Evolutionary conservation across 2,888 invertebrate species (phyloP).

Genomic region (Allophyes oxyacanthae): DNA sequence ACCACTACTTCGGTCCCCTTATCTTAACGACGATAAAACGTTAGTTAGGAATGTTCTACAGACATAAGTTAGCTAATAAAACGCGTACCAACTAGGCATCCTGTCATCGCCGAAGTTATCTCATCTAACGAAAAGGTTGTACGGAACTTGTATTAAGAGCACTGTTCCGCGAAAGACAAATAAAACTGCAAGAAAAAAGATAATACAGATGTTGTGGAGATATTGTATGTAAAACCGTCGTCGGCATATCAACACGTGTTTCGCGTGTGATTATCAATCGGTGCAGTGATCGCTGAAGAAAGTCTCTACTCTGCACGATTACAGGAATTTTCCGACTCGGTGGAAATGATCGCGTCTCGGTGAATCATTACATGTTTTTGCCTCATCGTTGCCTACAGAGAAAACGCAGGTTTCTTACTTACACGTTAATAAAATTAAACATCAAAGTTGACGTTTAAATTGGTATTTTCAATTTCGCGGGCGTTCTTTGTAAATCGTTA

Average conservation of each 20-base stretch:
- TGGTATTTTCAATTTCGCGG: slow-evolving; percentile 44
- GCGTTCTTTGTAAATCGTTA: slow-evolving; percentile 34
- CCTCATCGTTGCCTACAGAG: slow-evolving; percentile 68
- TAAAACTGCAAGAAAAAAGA: slow-evolving; percentile 13
- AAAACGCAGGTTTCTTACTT: slow-evolving; percentile 67
- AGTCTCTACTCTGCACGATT: slow-evolving; percentile 78
- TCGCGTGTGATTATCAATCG: slow-evolving; percentile 73
- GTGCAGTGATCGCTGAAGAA: slow-evolving; percentile 79
- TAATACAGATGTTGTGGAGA: slow-evolving; percentile 28
- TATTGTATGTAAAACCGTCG: slow-evolving; percentile 25
- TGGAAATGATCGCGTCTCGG: slow-evolving; percentile 84
- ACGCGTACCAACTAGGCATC: slow-evolving; percentile 59
- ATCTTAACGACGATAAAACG: slow-evolving; percentile 83
- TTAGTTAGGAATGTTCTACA: slow-evolving; percentile 78
- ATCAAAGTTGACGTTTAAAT: slow-evolving; percentile 57
- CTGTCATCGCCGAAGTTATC: slow-evolving; percentile 55
- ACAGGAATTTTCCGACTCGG: slow-evolving; percentile 88
- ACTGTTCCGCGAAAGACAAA: slow-evolving; percentile 30
- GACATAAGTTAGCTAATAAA: slow-evolving; percentile 66
- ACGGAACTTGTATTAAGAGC: slow-evolving; percentile 25
- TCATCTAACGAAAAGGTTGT: slow-evolving; percentile 51
- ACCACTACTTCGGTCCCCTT: slow-evolving; percentile 79
- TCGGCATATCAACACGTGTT: slow-evolving; percentile 57
- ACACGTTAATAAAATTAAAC: slow-evolving; percentile 62
- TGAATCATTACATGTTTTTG: slow-evolving; percentile 85